Evolutionary conservation across 92 coral and sea anemone genomes (phyloP).

Genomic region (Palythoa caribaeorum): DNA sequence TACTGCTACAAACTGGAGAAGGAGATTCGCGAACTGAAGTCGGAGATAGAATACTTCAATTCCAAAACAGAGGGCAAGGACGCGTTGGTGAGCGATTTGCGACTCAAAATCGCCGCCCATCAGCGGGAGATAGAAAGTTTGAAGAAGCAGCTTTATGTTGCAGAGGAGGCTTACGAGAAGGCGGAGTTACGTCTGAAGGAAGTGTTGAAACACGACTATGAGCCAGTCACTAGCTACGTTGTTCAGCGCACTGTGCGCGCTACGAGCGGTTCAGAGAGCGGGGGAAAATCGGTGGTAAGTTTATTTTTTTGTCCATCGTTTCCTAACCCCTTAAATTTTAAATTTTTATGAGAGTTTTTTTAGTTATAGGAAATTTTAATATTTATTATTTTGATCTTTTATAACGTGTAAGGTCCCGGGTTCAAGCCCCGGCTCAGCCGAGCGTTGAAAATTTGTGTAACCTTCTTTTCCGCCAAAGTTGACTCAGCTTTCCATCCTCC

Average conservation of each 20-base stretch:
- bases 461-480: too few relatives aligned
- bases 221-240: conserved; percentile 60
- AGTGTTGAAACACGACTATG: conserved; percentile 50
- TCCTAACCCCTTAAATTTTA: neutral
- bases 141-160: conserved; percentile 58
- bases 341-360: too few relatives aligned
- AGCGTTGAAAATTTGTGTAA: too few relatives aligned
- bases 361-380: too few relatives aligned
- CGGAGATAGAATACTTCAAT: conserved; percentile 56
- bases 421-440: too few relatives aligned
- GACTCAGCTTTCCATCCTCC: too few relatives aligned
- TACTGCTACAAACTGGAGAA: conserved; percentile 70
- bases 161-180: conserved; percentile 69
- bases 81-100: conserved; percentile 52
- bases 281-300: neutral
- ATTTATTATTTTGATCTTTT: too few relatives aligned
- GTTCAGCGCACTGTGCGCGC: conserved; percentile 39
- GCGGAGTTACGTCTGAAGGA: conserved; percentile 67
- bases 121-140: conserved; percentile 54
- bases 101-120: conserved; percentile 36
- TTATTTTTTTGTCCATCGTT: neutral
- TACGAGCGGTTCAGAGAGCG: neutral
- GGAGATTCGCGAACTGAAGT: conserved; percentile 66
- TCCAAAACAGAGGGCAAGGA: conserved; percentile 57
- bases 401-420: too few relatives aligned